These are phyloP conservation scores for Carollia perspicillata DNA, from an alignment of 2,113 vertebrate species.

Conservation along the genomic window DNA sequence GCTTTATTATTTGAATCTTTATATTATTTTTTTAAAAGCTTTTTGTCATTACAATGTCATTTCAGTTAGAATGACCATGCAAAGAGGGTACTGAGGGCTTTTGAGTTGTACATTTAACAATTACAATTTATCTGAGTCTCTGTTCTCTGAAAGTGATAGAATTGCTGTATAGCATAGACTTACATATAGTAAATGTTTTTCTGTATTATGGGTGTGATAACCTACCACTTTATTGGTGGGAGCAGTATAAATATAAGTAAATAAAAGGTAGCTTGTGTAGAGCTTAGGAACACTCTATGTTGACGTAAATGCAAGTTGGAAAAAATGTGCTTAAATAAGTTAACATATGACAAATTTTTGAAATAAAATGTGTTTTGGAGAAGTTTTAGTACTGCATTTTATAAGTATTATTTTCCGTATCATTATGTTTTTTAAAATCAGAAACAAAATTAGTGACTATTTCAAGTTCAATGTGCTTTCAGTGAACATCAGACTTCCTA, in stretches of 20 bases:
- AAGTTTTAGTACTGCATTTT: neutral
- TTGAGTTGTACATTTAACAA: neutral
- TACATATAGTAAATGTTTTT: neutral
- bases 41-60: constrained; percentile 3
- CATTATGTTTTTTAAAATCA: neutral
- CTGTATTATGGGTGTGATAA: neutral
- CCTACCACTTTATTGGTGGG: neutral
- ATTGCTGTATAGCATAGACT: neutral
- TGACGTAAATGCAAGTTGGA: neutral
- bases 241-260: constrained; percentile 18
- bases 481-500: neutral
- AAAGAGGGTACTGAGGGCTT: neutral
- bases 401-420: neutral
- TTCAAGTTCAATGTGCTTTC: neutral
- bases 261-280: neutral
- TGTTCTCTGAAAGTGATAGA: neutral
- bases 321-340: constrained; percentile 12
- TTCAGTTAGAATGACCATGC: neutral
- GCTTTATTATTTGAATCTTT: constrained; percentile 31
- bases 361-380: neutral
- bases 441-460: neutral
- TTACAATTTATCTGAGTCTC: neutral
- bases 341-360: neutral
- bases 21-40: neutral
- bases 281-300: neutral